A percentile compares a stretch with the other conserved stretches of the same genome.
These are phyloP conservation scores for Diaprepes abbreviatus DNA, from an alignment of 2,888 invertebrate genomes.

Conservation along the genomic window DNA sequence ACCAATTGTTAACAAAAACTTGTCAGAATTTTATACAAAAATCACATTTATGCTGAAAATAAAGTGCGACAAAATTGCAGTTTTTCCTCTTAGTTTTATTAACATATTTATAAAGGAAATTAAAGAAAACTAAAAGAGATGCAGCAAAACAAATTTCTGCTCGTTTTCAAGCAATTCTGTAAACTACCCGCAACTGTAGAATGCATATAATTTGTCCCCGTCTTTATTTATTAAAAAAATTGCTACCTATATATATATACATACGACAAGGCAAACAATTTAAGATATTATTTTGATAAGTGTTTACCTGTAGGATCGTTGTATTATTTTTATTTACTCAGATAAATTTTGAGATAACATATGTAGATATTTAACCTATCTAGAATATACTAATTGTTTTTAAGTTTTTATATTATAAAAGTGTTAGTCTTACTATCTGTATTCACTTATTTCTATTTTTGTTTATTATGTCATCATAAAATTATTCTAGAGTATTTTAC, in stretches of 20 bases:
- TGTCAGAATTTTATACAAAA: too few species aligned
- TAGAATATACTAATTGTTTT: not conserved
- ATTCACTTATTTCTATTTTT: constrained; percentile 7
- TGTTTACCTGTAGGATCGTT: not conserved
- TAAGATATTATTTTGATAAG: not conserved
- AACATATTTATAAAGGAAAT: too few species aligned
- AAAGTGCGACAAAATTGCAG: too few species aligned
- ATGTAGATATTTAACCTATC: constrained; percentile 7
- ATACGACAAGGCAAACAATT: not conserved
- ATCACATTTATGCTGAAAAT: too few species aligned
- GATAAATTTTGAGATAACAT: not conserved
- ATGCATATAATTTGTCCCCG: too few species aligned
- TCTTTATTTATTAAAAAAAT: not conserved
- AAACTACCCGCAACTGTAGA: too few species aligned
- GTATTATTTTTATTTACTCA: constrained; percentile 12
- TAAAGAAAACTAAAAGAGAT: too few species aligned
- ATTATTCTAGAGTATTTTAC: not conserved
- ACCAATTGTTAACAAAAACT: too few species aligned
- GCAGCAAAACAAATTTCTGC: too few species aligned
- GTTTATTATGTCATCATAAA: constrained; percentile 12
- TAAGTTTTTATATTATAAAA: not conserved
- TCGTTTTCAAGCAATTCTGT: too few species aligned
- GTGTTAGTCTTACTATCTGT: not conserved
- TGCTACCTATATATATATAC: not conserved
- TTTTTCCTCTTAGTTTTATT: too few species aligned